Base-by-base conservation (phyloP, 2,113 vertebrate species). In the Irena cyanogastra region DNA sequence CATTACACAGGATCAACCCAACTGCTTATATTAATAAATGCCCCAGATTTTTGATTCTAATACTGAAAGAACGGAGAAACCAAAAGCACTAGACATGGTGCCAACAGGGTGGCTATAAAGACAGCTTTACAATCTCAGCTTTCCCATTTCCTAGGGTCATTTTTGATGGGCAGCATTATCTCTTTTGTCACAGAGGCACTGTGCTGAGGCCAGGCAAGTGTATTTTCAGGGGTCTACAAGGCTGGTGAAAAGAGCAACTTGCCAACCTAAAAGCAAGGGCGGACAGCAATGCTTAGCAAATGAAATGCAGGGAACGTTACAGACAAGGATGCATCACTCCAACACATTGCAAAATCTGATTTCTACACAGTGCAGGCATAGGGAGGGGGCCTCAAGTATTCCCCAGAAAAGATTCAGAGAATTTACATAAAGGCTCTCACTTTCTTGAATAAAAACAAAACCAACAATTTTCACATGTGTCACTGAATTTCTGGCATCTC, bases 81-180 rank as follows among this genome's bases (percentile, higher is more conserved):
- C 20, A 86, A 81, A 89, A 95, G 80, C 69, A 76, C 24, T 2
- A 19, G 65, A 86, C 22, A 30, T 9, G 8, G 57, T 64, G 89
- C 72, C 88, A 94, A 82, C 37, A 41, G 33, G 39, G 52, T 54
- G n/a, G 93, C 86, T 78, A 87, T 93, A 92, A 94, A 97, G 49
- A 64, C 72, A 82, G 90, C 77, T 93, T 96, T 83, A 94, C 88
- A 86, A 21, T 66, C 83, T 84, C 93, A 84, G 69, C 69, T 87
- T 96, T 90, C 80, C 90, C 60, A 71, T 94, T 94, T 95, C 80
- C 76, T 81, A 78, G 88, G 88, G 94, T 95, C 90, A 92, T 61
- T 90, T 96, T 69, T 95, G 95, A 97, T 61, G 80, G 90, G 76
- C 72, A 89, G 69, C 88, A 76, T 92, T 92, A 93, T 96, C 94